These are phyloP conservation scores for Eupithecia abbreviata DNA, from an alignment of 2,888 invertebrate genomes.

Conservation along the genomic window DNA sequence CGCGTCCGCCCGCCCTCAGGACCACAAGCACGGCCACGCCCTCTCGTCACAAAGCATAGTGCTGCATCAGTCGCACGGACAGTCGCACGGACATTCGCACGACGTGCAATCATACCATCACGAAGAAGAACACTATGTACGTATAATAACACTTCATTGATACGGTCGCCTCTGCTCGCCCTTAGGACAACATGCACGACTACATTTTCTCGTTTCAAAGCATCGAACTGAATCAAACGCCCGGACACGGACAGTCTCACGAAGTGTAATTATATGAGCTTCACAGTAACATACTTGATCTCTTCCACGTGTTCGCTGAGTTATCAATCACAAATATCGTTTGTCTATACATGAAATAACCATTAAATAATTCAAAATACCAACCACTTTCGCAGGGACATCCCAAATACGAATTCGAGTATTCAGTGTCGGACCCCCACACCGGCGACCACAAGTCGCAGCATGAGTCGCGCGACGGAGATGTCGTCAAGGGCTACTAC, in stretches of 20 bases:
- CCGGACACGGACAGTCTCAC: too few relatives aligned
- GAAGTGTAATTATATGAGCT: too few relatives aligned
- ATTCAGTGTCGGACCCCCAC: slow-evolving; percentile 74
- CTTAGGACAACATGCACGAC: slow-evolving; percentile 56
- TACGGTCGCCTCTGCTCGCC: slow-evolving; percentile 43
- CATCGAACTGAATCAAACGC: slow-evolving; percentile 37
- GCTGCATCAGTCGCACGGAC: slow-evolving; percentile 50
- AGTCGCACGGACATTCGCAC: slow-evolving; percentile 14
- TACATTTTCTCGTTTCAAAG: slow-evolving; percentile 52
- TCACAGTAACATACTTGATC: too few relatives aligned
- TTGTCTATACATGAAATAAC: too few relatives aligned
- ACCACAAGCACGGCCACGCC: slow-evolving; percentile 50
- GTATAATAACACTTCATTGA: slow-evolving; percentile 37
- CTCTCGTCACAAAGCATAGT: slow-evolving; percentile 57
- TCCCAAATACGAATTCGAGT: slow-evolving; percentile 67
- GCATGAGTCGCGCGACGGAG: slow-evolving; percentile 78
- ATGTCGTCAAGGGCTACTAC: slow-evolving; percentile 82
- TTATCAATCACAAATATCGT: too few relatives aligned
- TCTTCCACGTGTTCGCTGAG: too few relatives aligned
- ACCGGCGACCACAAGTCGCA: slow-evolving; percentile 77
- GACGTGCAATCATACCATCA: slow-evolving; percentile 7
- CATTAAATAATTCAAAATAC: neutral
- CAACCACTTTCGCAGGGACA: slow-evolving; percentile 46
- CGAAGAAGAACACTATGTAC: slow-evolving; percentile 41
- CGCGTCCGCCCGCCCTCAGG: slow-evolving; percentile 51